Percentiles rank a stretch among this genome's conserved stretches.
These are phyloP conservation scores for Rhinella marina DNA, from an alignment of 2,797 vertebrate genomes.

Conservation along the genomic window DNA sequence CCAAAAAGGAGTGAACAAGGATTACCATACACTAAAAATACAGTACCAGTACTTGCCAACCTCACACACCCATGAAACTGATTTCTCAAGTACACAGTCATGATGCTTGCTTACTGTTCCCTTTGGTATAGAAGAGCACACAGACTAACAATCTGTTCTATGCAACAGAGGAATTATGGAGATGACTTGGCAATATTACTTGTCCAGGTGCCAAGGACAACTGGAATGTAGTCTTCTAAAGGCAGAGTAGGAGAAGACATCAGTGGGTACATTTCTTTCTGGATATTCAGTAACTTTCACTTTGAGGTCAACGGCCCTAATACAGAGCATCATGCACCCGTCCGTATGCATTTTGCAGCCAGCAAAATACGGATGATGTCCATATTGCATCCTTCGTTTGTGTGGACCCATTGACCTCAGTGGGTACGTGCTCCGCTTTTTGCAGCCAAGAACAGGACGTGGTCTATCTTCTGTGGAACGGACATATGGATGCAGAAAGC, in stretches of 20 bases:
- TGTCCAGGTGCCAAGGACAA: not conserved
- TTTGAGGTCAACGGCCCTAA: too few species aligned
- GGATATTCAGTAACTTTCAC: not conserved
- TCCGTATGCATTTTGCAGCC: too few species aligned
- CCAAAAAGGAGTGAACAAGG: not conserved
- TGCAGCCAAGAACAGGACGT: too few species aligned
- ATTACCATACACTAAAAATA: not conserved
- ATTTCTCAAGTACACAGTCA: not conserved
- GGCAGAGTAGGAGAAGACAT: not conserved
- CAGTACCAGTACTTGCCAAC: not conserved
- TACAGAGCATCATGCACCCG: too few species aligned
- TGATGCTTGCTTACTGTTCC: not conserved
- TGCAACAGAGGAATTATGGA: not conserved
- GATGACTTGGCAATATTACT: not conserved
- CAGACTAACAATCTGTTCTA: not conserved
- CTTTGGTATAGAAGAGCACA: constrained; percentile 5
- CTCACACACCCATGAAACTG: not conserved
- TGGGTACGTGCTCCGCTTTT: too few species aligned
- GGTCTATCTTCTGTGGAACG: too few species aligned
- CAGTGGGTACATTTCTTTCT: too few species aligned
- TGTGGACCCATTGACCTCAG: too few species aligned
- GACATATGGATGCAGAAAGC: too few species aligned
- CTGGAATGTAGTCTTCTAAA: not conserved
- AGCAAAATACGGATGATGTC: too few species aligned
- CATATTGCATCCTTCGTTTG: too few species aligned